Percentiles rank a stretch among this genome's conserved stretches.
Conservation (phyloP, 2,797 vertebrate species). For the Aratinga solstitialis region DNA sequence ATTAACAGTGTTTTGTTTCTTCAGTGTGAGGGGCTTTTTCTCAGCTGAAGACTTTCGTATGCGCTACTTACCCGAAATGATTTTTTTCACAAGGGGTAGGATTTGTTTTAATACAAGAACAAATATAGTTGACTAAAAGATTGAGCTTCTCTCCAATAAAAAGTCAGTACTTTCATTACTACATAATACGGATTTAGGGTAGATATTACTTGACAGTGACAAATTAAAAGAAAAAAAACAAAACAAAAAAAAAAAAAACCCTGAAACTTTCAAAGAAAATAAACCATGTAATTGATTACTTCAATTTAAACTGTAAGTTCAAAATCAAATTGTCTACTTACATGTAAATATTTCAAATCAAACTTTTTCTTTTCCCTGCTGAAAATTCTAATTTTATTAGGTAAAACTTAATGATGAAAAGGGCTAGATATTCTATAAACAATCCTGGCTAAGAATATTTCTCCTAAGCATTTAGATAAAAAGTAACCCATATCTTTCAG, state of each 20-base stretch:
- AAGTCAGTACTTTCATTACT: not conserved
- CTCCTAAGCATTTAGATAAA: not conserved
- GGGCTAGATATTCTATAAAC: not conserved
- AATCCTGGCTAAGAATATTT: not conserved
- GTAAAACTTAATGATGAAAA: not conserved
- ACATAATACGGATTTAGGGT: not conserved
- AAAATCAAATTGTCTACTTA: not conserved
- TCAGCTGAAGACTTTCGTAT: not conserved
- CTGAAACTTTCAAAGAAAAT: not conserved
- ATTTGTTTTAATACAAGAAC: not conserved
- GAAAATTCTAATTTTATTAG: not conserved
- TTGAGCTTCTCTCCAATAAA: not conserved
- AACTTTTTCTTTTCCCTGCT: not conserved
- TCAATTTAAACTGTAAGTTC: not conserved
- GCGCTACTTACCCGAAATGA: not conserved
- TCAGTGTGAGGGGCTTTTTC: not conserved
- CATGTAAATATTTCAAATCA: not conserved
- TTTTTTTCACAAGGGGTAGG: not conserved
- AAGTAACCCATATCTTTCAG: not conserved
- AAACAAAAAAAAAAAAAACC: accelerated
- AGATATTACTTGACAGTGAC: not conserved
- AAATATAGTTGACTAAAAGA: not conserved
- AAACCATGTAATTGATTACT: not conserved
- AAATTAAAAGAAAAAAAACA: not conserved
- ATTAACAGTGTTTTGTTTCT: not conserved